Evolutionary conservation across 2,113 vertebrate genomes (phyloP), one percentile per base, ranked within the genome.

Genomic region (Barbus barbus): DNA sequence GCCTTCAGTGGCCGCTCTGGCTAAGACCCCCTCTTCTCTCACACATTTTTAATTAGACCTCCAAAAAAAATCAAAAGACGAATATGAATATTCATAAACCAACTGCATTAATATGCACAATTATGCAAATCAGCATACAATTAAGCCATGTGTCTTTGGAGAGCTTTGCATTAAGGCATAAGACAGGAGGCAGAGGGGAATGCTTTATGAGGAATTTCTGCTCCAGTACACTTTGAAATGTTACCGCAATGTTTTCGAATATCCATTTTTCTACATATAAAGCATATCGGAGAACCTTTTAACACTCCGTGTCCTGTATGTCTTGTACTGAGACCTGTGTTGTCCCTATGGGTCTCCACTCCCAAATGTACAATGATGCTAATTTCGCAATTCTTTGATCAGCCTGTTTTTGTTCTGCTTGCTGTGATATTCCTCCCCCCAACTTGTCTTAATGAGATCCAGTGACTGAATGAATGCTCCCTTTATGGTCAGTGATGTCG

Each of bases 91-190:
- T 98, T 97, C 95, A 97, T 97, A 93, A 95, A 94, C 87, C 78
- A 81, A 84, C 1, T 4, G 36, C 94, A 96, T 98, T 98, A 96
- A 97, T 98, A 98, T 98, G 96, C 96, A 97, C 93, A 95, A 95
- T 97, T 95, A 97, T 99, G 97, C 94, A 99, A 97, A 98, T 97
- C 91, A 96, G 95, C 89, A 91, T 94, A 92, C 96, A 96, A 96
- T 98, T 98, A 98, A 97, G 96, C 95, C 90, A 88, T 91, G 91
- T 93, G 93, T 95, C 95, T 95, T 94, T 90, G 88, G 94, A 95
- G 95, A 95, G 93, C 90, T 91, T 92, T 90, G 92, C 92, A 93
- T 94, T 95, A 95, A 93, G 91, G 92, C 93, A 92, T 92, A 94
- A 94, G 93, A 94, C 92, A 82, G 91, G 91, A 82, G 90, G 93